These are phyloP conservation scores for Scopus umbretta DNA, from an alignment of 2,113 vertebrate species.

Conservation along the genomic window DNA sequence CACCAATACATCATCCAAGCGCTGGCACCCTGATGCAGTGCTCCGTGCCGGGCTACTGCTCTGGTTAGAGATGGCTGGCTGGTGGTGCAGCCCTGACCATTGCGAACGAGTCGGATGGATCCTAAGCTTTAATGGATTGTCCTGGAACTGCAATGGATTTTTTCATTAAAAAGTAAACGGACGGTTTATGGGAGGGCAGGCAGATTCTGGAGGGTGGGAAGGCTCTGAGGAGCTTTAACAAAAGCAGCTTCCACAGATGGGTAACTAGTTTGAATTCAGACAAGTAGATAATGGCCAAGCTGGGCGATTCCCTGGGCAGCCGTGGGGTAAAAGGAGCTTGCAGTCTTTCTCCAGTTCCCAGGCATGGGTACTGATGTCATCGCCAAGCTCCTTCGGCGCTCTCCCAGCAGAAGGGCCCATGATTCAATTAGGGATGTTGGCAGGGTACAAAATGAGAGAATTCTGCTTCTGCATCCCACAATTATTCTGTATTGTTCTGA, in stretches of 20 bases:
- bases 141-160: neutral
- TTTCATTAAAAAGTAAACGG: neutral
- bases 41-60: neutral
- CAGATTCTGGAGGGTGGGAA: neutral
- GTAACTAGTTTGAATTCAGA: neutral
- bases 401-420: neutral
- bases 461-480: neutral
- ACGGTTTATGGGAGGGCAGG: neutral
- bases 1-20: neutral
- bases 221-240: neutral
- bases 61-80: neutral
- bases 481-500: neutral
- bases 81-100: neutral
- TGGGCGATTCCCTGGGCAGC: neutral
- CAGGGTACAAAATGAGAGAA: neutral
- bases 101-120: fast-evolving
- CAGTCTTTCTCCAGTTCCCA: neutral
- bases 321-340: neutral
- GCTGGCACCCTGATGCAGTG: neutral
- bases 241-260: neutral
- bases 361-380: neutral
- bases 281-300: neutral
- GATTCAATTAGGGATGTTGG: neutral
- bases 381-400: neutral
- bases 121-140: neutral